phyloP scores from a whole-genome alignment of 2,888 invertebrate genomes.

The Allophyes oxyacanthae region DNA sequence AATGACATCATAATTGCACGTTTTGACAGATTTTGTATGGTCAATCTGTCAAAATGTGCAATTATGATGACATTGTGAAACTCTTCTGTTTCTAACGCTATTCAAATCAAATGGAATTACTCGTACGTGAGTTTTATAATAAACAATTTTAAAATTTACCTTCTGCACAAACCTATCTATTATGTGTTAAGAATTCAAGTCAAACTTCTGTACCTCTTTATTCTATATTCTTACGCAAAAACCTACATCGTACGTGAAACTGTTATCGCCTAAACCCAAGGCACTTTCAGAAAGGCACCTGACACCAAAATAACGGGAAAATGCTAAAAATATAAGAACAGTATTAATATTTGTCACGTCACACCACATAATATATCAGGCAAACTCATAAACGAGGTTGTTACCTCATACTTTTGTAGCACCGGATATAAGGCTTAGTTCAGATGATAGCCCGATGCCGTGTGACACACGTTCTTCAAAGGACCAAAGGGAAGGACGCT shows the following conservation, averaged over 20 bases:
- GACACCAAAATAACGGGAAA: conserved; percentile 7
- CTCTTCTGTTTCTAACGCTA: too few relatives aligned
- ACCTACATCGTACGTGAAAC: neutral
- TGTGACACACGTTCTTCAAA: too few relatives aligned
- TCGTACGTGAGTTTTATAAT: too few relatives aligned
- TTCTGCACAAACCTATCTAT: too few relatives aligned
- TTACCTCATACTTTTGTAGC: conserved; percentile 13
- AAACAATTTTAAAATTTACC: too few relatives aligned
- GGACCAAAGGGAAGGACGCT: too few relatives aligned
- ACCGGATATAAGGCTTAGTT: neutral
- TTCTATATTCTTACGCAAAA: neutral
- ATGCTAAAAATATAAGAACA: conserved; percentile 9
- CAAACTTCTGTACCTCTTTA: neutral
- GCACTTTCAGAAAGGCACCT: conserved; percentile 26
- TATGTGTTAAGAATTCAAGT: neutral
- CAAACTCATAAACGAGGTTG: conserved; percentile 21
- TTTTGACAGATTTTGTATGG: too few relatives aligned
- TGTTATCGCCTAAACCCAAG: conserved; percentile 7
- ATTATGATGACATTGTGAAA: too few relatives aligned
- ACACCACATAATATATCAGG: conserved; percentile 13
- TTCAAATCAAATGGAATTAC: too few relatives aligned
- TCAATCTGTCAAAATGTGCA: too few relatives aligned
- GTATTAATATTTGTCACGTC: conserved; percentile 17
- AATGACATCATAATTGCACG: too few relatives aligned
- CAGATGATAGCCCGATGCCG: neutral